Conservation (phyloP, 1,140 invertebrate species). For the Nautilus pompilius region DNA sequence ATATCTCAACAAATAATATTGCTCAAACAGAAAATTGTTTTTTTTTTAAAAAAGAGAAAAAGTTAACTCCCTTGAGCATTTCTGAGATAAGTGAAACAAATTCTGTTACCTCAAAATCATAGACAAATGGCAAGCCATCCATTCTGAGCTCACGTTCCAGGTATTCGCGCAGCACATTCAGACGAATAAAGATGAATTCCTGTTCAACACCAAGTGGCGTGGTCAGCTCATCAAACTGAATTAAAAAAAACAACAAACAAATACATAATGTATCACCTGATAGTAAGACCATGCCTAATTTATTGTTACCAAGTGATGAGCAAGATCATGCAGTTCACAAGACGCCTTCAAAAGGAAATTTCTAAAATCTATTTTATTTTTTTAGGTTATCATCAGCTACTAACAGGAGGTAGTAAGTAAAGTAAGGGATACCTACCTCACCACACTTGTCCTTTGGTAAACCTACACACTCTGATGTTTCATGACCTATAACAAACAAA, state of each 20-base stretch:
- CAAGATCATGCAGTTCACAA: too few relatives aligned
- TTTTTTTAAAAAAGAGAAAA: too few relatives aligned
- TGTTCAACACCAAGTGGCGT: conserved; percentile 39
- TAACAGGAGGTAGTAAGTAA: too few relatives aligned
- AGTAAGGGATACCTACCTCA: conserved; percentile 39
- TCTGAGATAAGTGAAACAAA: too few relatives aligned
- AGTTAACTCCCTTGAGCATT: too few relatives aligned
- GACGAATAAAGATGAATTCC: conserved; percentile 62
- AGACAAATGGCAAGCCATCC: conserved; percentile 82
- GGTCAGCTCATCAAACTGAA: conserved; percentile 57
- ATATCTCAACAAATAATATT: neutral
- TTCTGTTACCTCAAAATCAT: conserved; percentile 60
- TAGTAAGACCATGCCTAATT: neutral
- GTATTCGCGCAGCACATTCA: conserved; percentile 94
- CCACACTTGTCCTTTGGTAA: conserved; percentile 56
- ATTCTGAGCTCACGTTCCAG: conserved; percentile 86
- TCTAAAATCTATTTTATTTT: too few relatives aligned
- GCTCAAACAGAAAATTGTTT: too few relatives aligned
- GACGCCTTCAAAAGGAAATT: too few relatives aligned
- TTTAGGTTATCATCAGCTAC: too few relatives aligned
- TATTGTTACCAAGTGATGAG: neutral
- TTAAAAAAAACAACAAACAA: conserved; percentile 3
- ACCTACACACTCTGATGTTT: conserved; percentile 92
- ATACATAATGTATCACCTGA: neutral
- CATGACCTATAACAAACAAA: conserved; percentile 72